Evolutionary conservation across 1,140 invertebrate genomes (phyloP), one percentile per base, ranked within the genome.

Genomic region (Octopus bimaculoides): DNA sequence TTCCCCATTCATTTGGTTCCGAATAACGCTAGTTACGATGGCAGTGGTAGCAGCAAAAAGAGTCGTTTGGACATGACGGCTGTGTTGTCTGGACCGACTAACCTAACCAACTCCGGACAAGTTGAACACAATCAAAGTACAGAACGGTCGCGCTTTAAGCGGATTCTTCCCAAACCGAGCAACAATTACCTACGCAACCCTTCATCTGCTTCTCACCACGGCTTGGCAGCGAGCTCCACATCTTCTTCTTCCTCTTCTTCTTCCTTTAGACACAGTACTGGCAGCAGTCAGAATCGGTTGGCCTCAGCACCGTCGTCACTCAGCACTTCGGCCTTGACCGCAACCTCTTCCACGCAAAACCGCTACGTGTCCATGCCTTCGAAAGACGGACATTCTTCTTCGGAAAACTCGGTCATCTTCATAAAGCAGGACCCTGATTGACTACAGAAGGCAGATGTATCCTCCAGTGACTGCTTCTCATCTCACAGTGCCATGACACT

Each of bases 1-100:
- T 75, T 75, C 52, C 74, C 74, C 17, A 53, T 75, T 75, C 74
- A 75, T 53, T 52, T 75, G 5, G 52, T 75, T 75, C 74, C 74
- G 12, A 75, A 75, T 52, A 75, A 53, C 17, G 5, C 74, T 14
- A 75, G 74, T 41, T 53, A 75, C 14, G 74, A 75, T 7, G 74
- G 17, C 41, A 75, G 41, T 10, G 66, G 17, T 6, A 75, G 52
- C 26, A 66, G 12, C 12, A 75, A 75, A 41, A 75, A 75, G 17
- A 75, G 41, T 17, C 26, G 74, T 6, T 52, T 75, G 74, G 74
- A 75, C 14, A 17, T 71, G 5, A 71, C 66, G 26, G 17, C 66
- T 0, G 66, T 20, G 17, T 14, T 20, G 26, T 12, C 66, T 0
- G 17, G 17, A 14, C 17, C 66, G 17, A 71, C 26, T 6, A 71